Evolutionary conservation across 2,888 invertebrate genomes (phyloP).

Genomic region (Lasioglossum malachurum): DNA sequence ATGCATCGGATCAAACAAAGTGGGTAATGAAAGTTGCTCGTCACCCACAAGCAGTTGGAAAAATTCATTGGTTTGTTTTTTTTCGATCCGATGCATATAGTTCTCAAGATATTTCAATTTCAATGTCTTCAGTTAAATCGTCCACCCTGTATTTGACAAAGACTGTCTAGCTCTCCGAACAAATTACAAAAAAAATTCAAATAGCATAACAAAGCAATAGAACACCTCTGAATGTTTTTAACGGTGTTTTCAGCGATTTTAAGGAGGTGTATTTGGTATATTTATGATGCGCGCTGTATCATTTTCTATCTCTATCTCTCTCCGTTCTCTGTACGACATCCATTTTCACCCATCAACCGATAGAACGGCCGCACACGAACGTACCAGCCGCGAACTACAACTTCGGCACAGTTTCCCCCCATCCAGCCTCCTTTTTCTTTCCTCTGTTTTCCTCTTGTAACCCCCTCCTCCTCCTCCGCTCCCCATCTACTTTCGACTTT

Average conservation of each 20-base stretch:
- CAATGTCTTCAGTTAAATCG: no score
- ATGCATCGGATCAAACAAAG: no score
- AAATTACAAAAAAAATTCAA: background rate
- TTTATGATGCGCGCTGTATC: background rate
- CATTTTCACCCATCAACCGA: constrained; percentile 61
- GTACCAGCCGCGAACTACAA: constrained; percentile 45
- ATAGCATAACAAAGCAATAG: background rate
- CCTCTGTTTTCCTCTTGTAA: no score
- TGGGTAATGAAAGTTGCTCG: no score
- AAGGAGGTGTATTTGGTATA: background rate
- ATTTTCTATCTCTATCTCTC: constrained; percentile 19
- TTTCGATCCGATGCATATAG: no score
- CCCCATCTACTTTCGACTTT: constrained; percentile 22
- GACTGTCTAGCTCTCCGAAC: background rate
- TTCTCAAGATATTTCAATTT: no score
- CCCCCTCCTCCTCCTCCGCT: background rate
- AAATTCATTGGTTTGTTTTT: no score
- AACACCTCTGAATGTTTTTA: background rate
- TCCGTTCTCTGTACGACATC: constrained; percentile 57
- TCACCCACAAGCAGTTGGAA: no score
- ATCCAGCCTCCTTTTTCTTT: background rate
- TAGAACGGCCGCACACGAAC: constrained; percentile 53
- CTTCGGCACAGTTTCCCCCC: constrained; percentile 30
- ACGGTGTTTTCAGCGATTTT: background rate
- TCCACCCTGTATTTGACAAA: no score